These are phyloP conservation scores for Metaphire vulgaris DNA, from an alignment of 1,140 invertebrate species.

Conservation along the genomic window DNA sequence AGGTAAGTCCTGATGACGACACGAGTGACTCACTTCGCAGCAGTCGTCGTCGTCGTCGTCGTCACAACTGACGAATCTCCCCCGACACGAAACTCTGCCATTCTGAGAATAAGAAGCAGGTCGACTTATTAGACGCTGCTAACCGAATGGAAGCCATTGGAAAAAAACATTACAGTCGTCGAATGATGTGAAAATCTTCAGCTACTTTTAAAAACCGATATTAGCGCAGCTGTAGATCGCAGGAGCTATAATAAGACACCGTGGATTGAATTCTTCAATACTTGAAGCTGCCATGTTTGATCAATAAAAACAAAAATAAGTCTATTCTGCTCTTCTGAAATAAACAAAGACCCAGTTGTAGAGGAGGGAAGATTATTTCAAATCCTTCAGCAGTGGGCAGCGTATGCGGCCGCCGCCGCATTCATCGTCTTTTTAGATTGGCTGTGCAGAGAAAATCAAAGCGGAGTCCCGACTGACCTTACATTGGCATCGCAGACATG, in stretches of 20 bases:
- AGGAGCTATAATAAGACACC: too few species aligned
- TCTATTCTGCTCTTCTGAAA: too few species aligned
- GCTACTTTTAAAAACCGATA: neutral
- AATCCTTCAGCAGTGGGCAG: neutral
- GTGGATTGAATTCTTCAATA: too few species aligned
- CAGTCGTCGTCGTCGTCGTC: neutral
- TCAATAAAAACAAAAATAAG: too few species aligned
- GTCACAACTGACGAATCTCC: neutral
- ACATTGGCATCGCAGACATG: conserved; percentile 1
- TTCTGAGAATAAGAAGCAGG: neutral
- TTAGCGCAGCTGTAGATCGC: too few species aligned
- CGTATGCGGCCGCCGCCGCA: too few species aligned
- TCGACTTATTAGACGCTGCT: neutral
- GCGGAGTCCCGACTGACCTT: conserved; percentile 2
- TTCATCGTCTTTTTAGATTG: too few species aligned
- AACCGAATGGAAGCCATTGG: neutral
- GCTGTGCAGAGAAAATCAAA: too few species aligned
- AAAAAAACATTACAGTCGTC: neutral
- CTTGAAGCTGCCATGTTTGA: too few species aligned
- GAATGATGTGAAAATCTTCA: neutral
- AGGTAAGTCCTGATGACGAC: conserved; percentile 69
- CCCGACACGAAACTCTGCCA: neutral
- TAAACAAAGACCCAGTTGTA: neutral
- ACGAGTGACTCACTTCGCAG: conserved; percentile 52
- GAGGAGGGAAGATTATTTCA: neutral